Conservation (phyloP, 1,140 invertebrate genomes). For the Drosophila rhopaloa region DNA sequence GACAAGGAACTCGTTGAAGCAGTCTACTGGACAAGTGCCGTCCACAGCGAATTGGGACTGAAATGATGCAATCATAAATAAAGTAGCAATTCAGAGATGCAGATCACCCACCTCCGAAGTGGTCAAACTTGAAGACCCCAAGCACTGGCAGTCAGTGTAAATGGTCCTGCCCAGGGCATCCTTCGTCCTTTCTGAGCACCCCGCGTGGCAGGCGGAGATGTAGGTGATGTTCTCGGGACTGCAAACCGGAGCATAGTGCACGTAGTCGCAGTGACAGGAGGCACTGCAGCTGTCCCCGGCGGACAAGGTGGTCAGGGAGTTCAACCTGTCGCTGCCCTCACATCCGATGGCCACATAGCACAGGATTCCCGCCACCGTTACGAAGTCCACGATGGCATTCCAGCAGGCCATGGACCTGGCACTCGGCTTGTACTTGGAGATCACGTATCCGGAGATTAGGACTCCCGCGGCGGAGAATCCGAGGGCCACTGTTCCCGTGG, state of each 20-base stretch:
- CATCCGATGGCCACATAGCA: conserved; percentile 90
- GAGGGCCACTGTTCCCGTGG: conserved; percentile 89
- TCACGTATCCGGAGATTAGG: conserved; percentile 88
- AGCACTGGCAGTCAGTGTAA: conserved; percentile 50
- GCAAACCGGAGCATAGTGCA: conserved; percentile 89
- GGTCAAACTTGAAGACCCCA: not conserved
- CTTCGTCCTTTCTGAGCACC: conserved; percentile 85
- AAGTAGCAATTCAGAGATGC: not conserved
- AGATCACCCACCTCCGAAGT: conserved; percentile 6
- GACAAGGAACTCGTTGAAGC: conserved; percentile 87
- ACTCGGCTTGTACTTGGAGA: conserved; percentile 89
- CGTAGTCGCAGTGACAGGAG: conserved; percentile 88
- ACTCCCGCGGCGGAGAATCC: conserved; percentile 90
- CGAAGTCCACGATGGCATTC: conserved; percentile 89
- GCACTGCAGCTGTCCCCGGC: conserved; percentile 85
- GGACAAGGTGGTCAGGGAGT: conserved; percentile 29
- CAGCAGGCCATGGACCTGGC: conserved; percentile 89
- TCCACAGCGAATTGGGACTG: conserved; percentile 64
- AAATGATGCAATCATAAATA: not conserved
- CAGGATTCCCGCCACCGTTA: conserved; percentile 88
- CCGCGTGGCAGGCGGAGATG: conserved; percentile 90
- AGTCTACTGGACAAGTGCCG: conserved; percentile 89
- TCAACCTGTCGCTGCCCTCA: conserved; percentile 82
- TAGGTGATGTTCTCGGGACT: conserved; percentile 86
- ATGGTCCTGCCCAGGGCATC: conserved; percentile 74